Percentiles rank a stretch among this genome's conserved stretches.
Conservation (phyloP, 2,888 invertebrate genomes). For the Acanthosepion lycidas region DNA sequence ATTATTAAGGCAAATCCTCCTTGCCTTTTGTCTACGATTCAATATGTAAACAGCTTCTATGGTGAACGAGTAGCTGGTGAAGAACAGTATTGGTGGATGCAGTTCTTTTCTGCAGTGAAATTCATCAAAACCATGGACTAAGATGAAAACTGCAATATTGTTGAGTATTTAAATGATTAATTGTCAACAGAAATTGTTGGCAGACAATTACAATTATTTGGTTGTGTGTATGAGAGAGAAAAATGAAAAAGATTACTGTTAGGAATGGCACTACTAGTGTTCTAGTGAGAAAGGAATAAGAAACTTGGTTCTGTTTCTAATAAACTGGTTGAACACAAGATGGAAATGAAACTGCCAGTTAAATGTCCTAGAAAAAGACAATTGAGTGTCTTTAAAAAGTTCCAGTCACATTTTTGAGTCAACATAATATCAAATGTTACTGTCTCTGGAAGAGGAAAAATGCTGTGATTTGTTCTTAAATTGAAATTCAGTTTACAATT, state of each 20-base stretch:
- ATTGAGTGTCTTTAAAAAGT: too few relatives aligned
- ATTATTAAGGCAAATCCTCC: conserved; percentile 97
- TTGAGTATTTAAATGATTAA: neutral
- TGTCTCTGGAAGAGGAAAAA: neutral
- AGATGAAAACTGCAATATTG: neutral
- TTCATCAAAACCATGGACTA: conserved; percentile 98
- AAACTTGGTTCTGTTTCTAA: neutral
- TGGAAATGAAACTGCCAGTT: neutral
- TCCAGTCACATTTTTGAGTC: neutral
- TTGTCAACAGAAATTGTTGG: neutral
- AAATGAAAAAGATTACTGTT: too few relatives aligned
- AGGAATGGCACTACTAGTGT: neutral
- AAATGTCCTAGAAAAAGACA: neutral
- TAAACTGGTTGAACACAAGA: neutral
- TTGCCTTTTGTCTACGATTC: conserved; percentile 92
- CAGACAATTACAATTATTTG: neutral
- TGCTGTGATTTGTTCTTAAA: neutral
- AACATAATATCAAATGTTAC: neutral
- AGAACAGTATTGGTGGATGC: conserved; percentile 98
- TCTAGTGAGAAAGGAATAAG: neutral
- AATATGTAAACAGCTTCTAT: conserved; percentile 95
- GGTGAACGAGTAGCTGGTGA: conserved; percentile 88
- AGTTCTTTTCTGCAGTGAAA: conserved; percentile 96
- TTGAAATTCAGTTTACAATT: conserved; percentile 24
- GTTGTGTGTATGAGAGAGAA: neutral